Evolutionary conservation across 2,113 vertebrate genomes (phyloP), one percentile per base, ranked within the genome.

Genomic region (Oenanthe melanoleuca): DNA sequence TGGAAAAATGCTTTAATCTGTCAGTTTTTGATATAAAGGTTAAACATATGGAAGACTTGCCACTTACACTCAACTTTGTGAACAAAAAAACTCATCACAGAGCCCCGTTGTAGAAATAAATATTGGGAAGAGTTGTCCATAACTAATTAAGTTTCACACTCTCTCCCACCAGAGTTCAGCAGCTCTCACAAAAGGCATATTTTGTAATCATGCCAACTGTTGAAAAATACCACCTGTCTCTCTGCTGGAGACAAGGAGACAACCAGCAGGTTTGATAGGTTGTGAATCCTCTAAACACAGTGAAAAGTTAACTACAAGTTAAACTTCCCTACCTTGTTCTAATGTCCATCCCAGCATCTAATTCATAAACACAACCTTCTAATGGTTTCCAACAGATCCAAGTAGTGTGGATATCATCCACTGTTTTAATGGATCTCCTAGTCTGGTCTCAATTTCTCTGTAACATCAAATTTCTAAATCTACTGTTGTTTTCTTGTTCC

Each of bases 211-310:
- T 40, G 56, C 26, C 90, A 91, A 11, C 17, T 73, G 80, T 89
- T 85, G 86, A 83, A 85, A 91, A 93, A 89, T 74, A 67, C 64
- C 74, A 92, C 84, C 92, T 95, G 72, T 64, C 19, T 94, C 42
- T 92, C 70, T 78, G 29, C 4, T 38, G 69, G 45, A 94, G 45
- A 75, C 21, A 82, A 61, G 33, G 34, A 93, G 42, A 50, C 25
- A 83, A 83, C 40, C 28, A 53, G 71, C 53, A 91, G 59, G 19
- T 28, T 52, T 47, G 44, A 79, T 61, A 57, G 15, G 25, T 4
- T 71, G 53, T 79, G 21, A 91, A 79, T 88, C 34, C 11, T 86
- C 38, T 50, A 80, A 86, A 44, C 37, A 61, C 31, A 52, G 28
- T 42, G 37, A 63, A 88, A 86, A 83, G 61, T 59, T 75, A 66